Evolutionary conservation across 2,113 vertebrate genomes (phyloP).

Genomic region (Notiomystis cincta): DNA sequence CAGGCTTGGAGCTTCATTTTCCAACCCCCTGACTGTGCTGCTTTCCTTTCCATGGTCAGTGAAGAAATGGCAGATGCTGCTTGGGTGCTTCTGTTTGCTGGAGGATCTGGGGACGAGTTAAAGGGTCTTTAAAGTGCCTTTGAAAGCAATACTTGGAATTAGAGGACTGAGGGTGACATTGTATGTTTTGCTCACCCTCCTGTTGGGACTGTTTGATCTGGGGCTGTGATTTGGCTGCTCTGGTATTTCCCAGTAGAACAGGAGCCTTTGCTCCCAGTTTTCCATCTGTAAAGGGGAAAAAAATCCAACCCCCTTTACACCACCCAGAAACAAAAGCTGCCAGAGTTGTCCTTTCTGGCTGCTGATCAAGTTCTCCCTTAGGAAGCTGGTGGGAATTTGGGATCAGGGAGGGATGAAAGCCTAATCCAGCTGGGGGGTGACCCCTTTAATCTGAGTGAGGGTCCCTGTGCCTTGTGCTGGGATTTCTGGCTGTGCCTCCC

Average conservation of each 20-base stretch:
- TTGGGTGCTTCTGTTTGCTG: not conserved
- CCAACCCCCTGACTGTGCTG: fast-evolving
- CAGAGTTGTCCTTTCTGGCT: not conserved
- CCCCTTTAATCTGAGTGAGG: not conserved
- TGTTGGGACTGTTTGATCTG: not conserved
- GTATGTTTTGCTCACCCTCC: not conserved
- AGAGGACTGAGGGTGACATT: not conserved
- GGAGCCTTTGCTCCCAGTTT: not conserved
- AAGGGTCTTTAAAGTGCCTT: not conserved
- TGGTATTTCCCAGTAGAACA: not conserved
- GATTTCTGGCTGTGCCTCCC: not conserved
- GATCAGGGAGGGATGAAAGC: not conserved
- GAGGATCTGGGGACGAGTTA: not conserved
- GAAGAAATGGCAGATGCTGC: not conserved
- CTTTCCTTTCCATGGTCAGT: not conserved
- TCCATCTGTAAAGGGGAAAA: not conserved
- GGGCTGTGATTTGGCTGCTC: not conserved
- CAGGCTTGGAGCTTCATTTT: not conserved
- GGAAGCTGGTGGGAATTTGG: not conserved
- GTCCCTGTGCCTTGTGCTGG: not conserved
- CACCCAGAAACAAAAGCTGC: not conserved
- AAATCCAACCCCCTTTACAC: not conserved
- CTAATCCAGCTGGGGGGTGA: not conserved
- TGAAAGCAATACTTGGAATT: not conserved
- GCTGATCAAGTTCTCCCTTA: not conserved